phyloP scores from a whole-genome alignment of 2,888 invertebrate species.

The Phania funesta region DNA sequence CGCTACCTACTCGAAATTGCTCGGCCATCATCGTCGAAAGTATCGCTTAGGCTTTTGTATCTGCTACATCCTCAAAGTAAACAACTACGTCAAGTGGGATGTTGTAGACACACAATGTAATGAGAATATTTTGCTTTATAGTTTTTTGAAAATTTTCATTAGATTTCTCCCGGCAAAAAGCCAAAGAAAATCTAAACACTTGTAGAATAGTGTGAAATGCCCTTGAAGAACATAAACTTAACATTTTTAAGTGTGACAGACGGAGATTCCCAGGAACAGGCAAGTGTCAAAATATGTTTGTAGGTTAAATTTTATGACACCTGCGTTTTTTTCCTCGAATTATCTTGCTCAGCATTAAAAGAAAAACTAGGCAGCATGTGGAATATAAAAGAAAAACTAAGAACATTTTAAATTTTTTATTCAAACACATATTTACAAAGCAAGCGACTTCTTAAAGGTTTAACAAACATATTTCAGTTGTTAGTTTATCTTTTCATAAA shows the following conservation, averaged over 20 bases:
- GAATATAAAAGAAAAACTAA: conserved; percentile 1
- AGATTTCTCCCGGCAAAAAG: too few relatives aligned
- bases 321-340: conserved; percentile 30
- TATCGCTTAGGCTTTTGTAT: too few relatives aligned
- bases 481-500: conserved; percentile 38
- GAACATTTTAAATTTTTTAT: neutral
- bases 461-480: conserved; percentile 46
- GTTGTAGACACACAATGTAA: too few relatives aligned
- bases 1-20: too few relatives aligned
- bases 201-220: too few relatives aligned
- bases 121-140: too few relatives aligned
- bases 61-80: too few relatives aligned
- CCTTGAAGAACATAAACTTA: too few relatives aligned
- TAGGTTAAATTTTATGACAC: conserved; percentile 78
- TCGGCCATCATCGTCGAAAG: too few relatives aligned
- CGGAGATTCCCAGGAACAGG: conserved; percentile 70
- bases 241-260: conserved; percentile 34
- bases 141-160: too few relatives aligned
- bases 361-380: conserved; percentile 8
- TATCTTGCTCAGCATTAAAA: conserved; percentile 18
- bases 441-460: conserved; percentile 35
- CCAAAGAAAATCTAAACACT: too few relatives aligned
- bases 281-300: conserved; percentile 76
- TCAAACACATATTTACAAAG: neutral
- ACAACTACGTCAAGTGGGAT: too few relatives aligned